phyloP scores from a whole-genome alignment of 1,140 invertebrate genomes.

The Plodia interpunctella region DNA sequence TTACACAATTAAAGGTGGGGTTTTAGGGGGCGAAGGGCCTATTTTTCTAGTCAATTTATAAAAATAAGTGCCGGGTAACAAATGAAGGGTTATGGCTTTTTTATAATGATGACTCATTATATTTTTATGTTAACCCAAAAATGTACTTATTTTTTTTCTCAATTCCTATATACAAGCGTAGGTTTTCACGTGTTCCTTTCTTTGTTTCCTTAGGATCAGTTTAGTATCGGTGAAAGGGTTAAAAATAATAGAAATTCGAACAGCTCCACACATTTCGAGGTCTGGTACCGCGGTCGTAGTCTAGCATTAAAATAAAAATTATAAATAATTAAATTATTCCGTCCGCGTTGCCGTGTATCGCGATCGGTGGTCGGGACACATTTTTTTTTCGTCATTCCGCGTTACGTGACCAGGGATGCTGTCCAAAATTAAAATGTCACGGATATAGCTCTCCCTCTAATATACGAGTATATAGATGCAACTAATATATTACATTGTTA shows the following conservation, averaged over 20 bases:
- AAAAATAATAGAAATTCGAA: no score
- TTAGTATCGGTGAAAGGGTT: no score
- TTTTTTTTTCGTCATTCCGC: constrained; percentile 55
- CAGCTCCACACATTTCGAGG: no score
- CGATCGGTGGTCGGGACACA: constrained; percentile 61
- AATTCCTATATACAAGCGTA: no score
- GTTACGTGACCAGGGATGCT: constrained; percentile 58
- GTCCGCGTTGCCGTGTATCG: constrained; percentile 59
- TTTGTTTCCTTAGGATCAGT: no score
- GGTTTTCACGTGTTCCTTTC: no score
- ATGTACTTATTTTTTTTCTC: no score
- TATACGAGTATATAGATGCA: no score
- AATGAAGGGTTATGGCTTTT: no score
- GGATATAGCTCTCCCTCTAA: not conserved
- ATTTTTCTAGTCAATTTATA: constrained; percentile 36
- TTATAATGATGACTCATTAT: no score
- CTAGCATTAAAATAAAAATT: constrained; percentile 49
- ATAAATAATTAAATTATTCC: constrained; percentile 69
- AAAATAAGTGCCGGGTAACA: not conserved
- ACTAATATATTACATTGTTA: no score
- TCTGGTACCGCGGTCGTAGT: not conserved
- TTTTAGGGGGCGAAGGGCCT: constrained; percentile 23
- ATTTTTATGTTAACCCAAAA: no score
- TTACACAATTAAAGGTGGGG: constrained; percentile 47
- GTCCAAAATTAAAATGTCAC: not conserved